A percentile compares a stretch with the other conserved stretches of the same genome.
Evolutionary conservation across 2,888 invertebrate genomes (phyloP).

Genomic region (Agrotis puta): DNA sequence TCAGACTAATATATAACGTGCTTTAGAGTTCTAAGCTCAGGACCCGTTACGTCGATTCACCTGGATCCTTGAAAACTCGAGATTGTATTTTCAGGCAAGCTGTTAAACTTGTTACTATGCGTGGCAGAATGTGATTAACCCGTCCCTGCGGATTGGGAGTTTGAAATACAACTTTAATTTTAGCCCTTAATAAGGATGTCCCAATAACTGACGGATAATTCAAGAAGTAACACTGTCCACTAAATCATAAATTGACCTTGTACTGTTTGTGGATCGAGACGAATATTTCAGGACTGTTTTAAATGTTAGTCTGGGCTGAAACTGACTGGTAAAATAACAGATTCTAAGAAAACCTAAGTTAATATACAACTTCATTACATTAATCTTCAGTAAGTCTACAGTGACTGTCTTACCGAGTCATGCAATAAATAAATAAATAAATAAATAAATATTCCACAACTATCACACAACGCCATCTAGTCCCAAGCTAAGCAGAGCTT

Average conservation of each 20-base stretch:
- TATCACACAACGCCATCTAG: too few species aligned
- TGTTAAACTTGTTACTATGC: conserved; percentile 53
- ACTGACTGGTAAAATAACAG: background rate
- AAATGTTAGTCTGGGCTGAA: background rate
- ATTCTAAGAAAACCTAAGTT: background rate
- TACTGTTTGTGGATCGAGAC: background rate
- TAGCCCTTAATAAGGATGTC: conserved; percentile 39
- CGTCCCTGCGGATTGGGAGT: conserved; percentile 43
- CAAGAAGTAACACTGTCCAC: conserved; percentile 13
- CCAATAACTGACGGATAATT: conserved; percentile 18
- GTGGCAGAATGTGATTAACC: conserved; percentile 57
- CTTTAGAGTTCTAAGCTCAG: conserved; percentile 79
- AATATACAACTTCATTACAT: background rate
- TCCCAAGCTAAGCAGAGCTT: too few species aligned
- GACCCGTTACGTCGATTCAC: conserved; percentile 75
- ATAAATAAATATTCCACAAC: too few species aligned
- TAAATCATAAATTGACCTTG: conserved; percentile 25
- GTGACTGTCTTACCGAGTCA: conserved; percentile 39
- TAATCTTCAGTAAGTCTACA: conserved; percentile 13
- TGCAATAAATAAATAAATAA: too few species aligned
- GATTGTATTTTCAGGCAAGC: conserved; percentile 71
- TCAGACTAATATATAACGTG: conserved; percentile 84
- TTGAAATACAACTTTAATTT: conserved; percentile 56
- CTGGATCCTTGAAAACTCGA: conserved; percentile 71
- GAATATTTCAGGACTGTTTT: conserved; percentile 2